Conservation (phyloP, 1,140 invertebrate species). For the Spodoptera frugiperda region DNA sequence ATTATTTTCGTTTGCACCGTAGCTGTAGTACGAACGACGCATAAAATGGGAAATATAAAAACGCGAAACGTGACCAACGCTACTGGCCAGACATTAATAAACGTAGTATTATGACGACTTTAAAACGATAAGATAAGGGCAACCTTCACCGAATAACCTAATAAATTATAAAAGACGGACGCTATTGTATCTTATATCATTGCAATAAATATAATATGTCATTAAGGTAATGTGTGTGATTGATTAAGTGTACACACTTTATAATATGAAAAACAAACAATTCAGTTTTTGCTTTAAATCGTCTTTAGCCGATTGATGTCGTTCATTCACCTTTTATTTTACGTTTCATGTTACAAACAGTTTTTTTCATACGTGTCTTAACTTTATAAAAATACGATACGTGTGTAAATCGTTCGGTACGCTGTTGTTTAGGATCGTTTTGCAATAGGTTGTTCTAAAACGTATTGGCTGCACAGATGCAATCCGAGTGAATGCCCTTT, state of each 20-base stretch:
- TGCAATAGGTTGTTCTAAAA: no score
- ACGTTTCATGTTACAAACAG: no score
- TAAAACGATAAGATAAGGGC: constrained; percentile 60
- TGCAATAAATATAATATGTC: constrained; percentile 30
- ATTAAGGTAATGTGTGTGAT: constrained; percentile 1
- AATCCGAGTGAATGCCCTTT: no score
- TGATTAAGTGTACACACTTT: background rate
- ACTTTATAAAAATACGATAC: no score
- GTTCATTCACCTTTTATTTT: no score
- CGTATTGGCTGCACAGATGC: no score
- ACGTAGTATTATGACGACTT: constrained; percentile 28
- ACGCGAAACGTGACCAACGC: constrained; percentile 13
- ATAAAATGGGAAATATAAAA: constrained; percentile 12
- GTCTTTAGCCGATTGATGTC: no score
- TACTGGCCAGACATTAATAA: constrained; percentile 2
- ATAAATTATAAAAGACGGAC: constrained; percentile 34
- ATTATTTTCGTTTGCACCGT: background rate
- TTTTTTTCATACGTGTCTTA: no score
- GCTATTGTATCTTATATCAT: constrained; percentile 10
- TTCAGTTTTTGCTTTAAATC: no score
- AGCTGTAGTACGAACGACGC: background rate
- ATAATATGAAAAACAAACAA: no score
- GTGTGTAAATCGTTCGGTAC: no score
- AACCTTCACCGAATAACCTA: constrained; percentile 68
- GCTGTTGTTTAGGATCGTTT: no score